Base-by-base conservation (phyloP, 2,113 vertebrate genomes). In the Morone chrysops region DNA sequence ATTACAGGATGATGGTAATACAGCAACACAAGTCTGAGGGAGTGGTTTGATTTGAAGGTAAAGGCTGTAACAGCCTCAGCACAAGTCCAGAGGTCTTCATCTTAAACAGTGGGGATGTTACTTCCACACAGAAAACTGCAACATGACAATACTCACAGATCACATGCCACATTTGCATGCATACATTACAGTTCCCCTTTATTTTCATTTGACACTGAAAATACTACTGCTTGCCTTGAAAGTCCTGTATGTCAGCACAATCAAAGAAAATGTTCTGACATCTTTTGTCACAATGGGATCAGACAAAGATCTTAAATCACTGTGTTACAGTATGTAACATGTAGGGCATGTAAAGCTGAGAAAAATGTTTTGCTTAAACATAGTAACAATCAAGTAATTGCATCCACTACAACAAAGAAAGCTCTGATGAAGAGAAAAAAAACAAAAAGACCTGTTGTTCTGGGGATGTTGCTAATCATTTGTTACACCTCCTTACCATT, bases 401-500 rank as follows among this genome's bases (percentile, higher is more conserved):
- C 41, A 11, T 78, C 60, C 53, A 51, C 51, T 31, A 41, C 47
- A n/a, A 47, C 40, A 74, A 50, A 86, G 48, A 70, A 80, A 71
- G 48, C 16, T 67, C 11, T 79, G 61, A 60, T 83, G 59, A 84
- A 61, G 1, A 54, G 11, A 31, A 70, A 69, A 69, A 80, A 53
- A 41, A 70, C 25, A 70, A 25, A 75, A 70, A 67, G 6, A 66
- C 7, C 66, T 77, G 25, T 62, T 70, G 47, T 79, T 66, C 12
- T 59, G 9, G 18, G 48, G 82, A 61, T 63, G 56, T 18, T 74
- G 69, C 75, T 82, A 78, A 80, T 84, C 61, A 82, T 84, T 76
- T 69, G 75, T 70, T 61, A 75, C 78, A 77, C 73, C 70, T 79
- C 73, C 67, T 59, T 50, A 84, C 57, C 50, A 70, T 77, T 78